Evolutionary conservation across 2,113 vertebrate species (phyloP).

Genomic region (Narcine bancroftii): DNA sequence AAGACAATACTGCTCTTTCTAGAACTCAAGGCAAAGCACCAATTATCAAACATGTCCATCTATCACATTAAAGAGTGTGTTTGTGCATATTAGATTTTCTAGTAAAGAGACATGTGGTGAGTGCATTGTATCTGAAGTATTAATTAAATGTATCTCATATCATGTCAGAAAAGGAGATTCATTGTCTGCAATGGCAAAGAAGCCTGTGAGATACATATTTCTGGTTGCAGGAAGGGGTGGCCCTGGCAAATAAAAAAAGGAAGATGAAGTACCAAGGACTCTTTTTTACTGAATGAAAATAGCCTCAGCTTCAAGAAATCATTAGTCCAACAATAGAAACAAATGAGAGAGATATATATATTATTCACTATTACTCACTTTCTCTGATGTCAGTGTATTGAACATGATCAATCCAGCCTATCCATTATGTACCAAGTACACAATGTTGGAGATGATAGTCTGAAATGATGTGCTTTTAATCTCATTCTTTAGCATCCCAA

Average conservation of each 20-base stretch:
- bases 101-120: neutral
- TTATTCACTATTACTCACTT: neutral
- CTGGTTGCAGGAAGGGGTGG: neutral
- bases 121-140: neutral
- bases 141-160: neutral
- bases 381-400: neutral
- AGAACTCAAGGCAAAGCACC: neutral
- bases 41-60: neutral
- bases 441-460: neutral
- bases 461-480: slow-evolving; percentile 3
- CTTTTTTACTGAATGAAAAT: neutral
- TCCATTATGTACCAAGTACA: neutral
- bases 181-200: neutral
- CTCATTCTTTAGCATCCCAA: neutral
- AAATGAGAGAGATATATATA: neutral
- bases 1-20: neutral
- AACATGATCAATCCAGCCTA: neutral
- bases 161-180: neutral
- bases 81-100: neutral
- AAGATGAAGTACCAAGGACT: neutral
- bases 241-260: neutral
- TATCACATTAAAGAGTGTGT: neutral
- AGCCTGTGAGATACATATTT: neutral
- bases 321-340: neutral
- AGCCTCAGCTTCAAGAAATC: neutral